Evolutionary conservation across 1,140 invertebrate species (phyloP).

Genomic region (Metaphire vulgaris): DNA sequence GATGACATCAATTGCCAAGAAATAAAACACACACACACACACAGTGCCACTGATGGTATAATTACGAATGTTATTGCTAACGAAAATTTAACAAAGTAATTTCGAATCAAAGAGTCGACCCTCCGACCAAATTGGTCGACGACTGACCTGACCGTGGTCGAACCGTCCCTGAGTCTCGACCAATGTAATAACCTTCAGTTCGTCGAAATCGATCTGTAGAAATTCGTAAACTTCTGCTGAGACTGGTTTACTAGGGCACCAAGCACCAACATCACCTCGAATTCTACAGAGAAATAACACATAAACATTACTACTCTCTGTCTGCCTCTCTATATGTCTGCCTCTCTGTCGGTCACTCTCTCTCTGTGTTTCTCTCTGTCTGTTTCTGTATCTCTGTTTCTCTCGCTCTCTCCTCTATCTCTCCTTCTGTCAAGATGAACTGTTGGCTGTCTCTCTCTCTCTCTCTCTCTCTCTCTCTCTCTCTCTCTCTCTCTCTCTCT

Average conservation of each 20-base stretch:
- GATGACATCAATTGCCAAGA: too few species aligned
- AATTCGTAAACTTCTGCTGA: slow-evolving; percentile 6
- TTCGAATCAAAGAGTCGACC: too few species aligned
- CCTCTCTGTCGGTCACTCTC: neutral
- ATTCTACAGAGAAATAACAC: neutral
- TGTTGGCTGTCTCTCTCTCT: neutral
- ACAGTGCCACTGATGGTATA: too few species aligned
- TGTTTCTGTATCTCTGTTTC: neutral
- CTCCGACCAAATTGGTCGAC: neutral
- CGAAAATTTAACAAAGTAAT: too few species aligned
- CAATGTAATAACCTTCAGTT: slow-evolving; percentile 16
- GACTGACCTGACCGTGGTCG: slow-evolving; percentile 15
- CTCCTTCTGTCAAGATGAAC: neutral
- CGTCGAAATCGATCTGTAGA: slow-evolving; percentile 19
- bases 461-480: too few species aligned
- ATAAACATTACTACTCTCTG: neutral
- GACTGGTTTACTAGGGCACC: slow-evolving; percentile 8
- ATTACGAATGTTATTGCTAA: too few species aligned
- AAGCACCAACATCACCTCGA: slow-evolving; percentile 11
- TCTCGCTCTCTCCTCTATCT: neutral
- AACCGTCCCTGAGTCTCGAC: slow-evolving; percentile 17
- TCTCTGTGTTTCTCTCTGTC: neutral
- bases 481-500: too few species aligned
- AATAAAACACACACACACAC: too few species aligned
- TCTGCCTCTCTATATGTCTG: neutral